phyloP scores from a whole-genome alignment of 2,113 vertebrate genomes.

The Tachysurus fulvidraco region DNA sequence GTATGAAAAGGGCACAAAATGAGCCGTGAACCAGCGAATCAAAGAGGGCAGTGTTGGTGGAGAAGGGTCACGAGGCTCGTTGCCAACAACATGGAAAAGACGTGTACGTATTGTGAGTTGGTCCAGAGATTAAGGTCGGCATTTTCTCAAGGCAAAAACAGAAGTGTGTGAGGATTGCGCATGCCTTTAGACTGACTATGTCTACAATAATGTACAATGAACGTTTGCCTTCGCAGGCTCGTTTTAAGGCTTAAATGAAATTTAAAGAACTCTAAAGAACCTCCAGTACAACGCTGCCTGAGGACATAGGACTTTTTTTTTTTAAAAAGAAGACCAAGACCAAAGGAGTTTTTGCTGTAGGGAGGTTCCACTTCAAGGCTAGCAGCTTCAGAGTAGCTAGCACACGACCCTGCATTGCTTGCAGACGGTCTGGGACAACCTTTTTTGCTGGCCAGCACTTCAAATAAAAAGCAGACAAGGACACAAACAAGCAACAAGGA shows the following conservation, averaged over 20 bases:
- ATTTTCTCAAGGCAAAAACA: conserved; percentile 75
- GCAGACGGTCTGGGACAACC: conserved; percentile 14
- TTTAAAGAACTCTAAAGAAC: background rate
- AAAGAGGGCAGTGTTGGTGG: conserved; percentile 68
- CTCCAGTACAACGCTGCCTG: background rate
- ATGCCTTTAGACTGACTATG: conserved; percentile 55
- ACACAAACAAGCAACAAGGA: conserved; percentile 37
- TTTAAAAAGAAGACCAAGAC: background rate
- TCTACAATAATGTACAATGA: conserved; percentile 43
- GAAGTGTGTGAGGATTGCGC: conserved; percentile 65
- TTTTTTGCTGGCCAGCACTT: conserved; percentile 30
- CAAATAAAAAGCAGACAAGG: conserved; percentile 45
- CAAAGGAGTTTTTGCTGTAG: background rate
- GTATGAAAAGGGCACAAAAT: conserved; percentile 36
- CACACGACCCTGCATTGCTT: conserved; percentile 15
- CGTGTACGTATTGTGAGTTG: conserved; percentile 36
- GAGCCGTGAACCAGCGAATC: conserved; percentile 54
- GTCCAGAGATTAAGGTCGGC: conserved; percentile 70
- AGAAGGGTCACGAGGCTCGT: conserved; percentile 59
- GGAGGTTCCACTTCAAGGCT: conserved; percentile 29
- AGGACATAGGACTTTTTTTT: background rate
- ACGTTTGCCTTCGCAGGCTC: background rate
- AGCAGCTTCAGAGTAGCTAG: background rate
- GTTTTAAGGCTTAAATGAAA: background rate
- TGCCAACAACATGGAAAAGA: conserved; percentile 60